Percentiles rank a stretch among this genome's conserved stretches.
These are phyloP conservation scores for Colius striatus DNA, from an alignment of 2,113 vertebrate species.

Conservation along the genomic window DNA sequence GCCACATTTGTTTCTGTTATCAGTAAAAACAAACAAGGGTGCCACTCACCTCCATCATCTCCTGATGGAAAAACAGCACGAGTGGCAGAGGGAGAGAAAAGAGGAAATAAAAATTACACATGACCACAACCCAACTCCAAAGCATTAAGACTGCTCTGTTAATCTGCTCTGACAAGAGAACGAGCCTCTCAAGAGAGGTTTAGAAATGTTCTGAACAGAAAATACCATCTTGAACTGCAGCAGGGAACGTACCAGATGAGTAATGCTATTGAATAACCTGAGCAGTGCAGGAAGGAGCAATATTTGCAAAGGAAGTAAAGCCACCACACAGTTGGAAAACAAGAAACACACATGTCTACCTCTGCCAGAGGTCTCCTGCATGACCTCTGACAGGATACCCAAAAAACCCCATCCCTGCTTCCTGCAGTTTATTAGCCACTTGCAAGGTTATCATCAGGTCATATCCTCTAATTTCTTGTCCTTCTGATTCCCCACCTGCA, in stretches of 20 bases:
- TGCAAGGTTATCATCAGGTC: background rate
- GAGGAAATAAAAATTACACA: background rate
- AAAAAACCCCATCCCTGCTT: too few species aligned
- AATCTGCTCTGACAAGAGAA: background rate
- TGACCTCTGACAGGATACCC: background rate
- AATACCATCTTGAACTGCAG: background rate
- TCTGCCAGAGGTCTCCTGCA: background rate
- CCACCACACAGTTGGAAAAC: background rate
- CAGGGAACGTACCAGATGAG: background rate
- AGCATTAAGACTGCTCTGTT: background rate
- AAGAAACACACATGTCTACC: background rate
- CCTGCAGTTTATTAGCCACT: background rate
- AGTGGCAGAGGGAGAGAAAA: background rate
- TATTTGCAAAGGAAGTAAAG: background rate
- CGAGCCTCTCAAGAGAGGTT: background rate
- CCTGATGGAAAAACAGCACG: background rate
- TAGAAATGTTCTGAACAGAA: background rate
- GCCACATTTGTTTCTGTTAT: background rate
- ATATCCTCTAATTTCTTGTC: background rate
- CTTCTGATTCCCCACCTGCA: background rate
- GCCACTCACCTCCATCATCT: slow-evolving; percentile 52
- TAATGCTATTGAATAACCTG: background rate
- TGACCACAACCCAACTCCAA: background rate
- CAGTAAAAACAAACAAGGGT: background rate
- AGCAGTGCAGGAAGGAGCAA: background rate